Conservation (phyloP, 2,888 invertebrate species). For the Rotaria socialis region DNA sequence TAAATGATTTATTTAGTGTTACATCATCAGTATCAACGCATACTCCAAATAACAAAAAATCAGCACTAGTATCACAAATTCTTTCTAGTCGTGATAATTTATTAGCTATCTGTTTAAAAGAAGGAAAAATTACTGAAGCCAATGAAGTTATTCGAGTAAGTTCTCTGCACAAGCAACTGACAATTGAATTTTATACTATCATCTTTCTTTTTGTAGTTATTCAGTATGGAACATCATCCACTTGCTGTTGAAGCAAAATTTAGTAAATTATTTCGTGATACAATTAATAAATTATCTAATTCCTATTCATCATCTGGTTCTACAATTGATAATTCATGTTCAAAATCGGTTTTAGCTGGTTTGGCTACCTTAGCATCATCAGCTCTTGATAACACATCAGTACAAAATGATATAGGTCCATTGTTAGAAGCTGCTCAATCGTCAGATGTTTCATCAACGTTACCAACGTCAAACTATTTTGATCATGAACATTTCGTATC, state of each 20-base stretch:
- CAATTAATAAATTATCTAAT: constrained; percentile 49
- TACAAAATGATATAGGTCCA: background rate
- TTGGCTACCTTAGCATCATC: background rate
- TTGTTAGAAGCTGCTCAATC: background rate
- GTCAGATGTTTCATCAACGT: background rate
- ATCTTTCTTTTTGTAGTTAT: constrained; percentile 49
- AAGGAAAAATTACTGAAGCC: constrained; percentile 71
- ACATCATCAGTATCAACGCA: background rate
- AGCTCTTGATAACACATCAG: background rate
- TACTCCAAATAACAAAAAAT: background rate
- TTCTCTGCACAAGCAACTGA: constrained; percentile 9
- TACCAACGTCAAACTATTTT: constrained; percentile 8
- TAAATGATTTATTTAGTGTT: background rate
- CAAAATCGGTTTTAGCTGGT: background rate
- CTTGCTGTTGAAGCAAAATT: constrained; percentile 53
- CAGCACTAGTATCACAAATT: constrained; percentile 60
- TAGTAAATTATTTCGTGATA: constrained; percentile 51
- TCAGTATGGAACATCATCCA: constrained; percentile 51
- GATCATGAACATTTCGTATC: constrained; percentile 20
- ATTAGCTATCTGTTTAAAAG: constrained; percentile 72
- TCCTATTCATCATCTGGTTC: background rate
- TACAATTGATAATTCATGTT: background rate
- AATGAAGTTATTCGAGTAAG: constrained; percentile 75
- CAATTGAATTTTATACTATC: too few relatives aligned
- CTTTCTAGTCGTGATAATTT: constrained; percentile 72